Conservation (phyloP, 2,113 vertebrate species). For the Spheniscus mendiculus region DNA sequence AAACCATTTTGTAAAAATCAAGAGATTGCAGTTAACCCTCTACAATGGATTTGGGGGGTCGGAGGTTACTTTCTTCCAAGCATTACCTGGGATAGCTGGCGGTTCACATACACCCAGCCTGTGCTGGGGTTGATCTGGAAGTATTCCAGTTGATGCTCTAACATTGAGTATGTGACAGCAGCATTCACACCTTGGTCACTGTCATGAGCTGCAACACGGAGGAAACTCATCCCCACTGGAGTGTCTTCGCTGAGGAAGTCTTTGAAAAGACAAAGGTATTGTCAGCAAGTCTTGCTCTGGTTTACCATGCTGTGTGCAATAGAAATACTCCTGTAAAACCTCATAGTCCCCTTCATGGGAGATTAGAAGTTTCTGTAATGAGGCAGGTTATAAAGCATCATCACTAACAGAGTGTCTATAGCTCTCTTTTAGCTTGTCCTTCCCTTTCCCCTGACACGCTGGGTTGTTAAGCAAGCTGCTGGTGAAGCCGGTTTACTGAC, state of each 20-base stretch:
- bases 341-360: neutral
- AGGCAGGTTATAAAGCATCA: neutral
- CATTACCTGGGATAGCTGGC: conserved; percentile 81
- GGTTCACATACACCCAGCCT: conserved; percentile 87
- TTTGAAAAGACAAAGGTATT: conserved; percentile 46
- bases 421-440: neutral
- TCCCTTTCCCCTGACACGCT: neutral
- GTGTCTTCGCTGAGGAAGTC: conserved; percentile 88
- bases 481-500: neutral
- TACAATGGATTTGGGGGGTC: neutral
- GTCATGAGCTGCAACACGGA: conserved; percentile 84
- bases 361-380: neutral
- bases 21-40: neutral
- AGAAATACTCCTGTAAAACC: neutral
- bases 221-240: conserved; percentile 85
- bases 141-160: conserved; percentile 79
- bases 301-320: neutral
- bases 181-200: conserved; percentile 89
- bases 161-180: conserved; percentile 83
- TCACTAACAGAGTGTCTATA: neutral
- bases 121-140: conserved; percentile 88
- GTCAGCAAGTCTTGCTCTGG: neutral
- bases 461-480: neutral
- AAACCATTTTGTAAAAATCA: neutral
- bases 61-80: neutral